Evolutionary conservation across 1,140 invertebrate species (phyloP), one percentile per base, ranked within the genome.

Genomic region (Pentalonia nigronervosa): DNA sequence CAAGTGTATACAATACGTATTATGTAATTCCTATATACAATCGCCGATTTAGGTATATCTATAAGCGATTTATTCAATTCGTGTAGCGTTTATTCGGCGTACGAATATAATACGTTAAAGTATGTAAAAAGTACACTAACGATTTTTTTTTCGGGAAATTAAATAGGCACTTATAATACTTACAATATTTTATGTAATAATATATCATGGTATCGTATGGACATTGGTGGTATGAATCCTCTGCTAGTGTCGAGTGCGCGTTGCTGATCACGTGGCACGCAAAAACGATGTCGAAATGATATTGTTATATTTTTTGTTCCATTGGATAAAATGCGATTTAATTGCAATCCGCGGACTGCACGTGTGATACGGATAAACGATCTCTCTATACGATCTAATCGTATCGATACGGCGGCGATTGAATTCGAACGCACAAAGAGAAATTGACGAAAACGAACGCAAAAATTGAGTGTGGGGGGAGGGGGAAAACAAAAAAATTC

Each of bases 321-420:
- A 53, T 88, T 88, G 87, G 87, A 88, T 88, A 88, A 88, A 53
- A 48, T 34, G 6, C n/a, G 87, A 50, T 76, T 30, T 76, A n/a
- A 76, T 41, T 50, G 17, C 36, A n/a, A 30, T 21, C 11, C 45
- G 84, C 45, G 45, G 25, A 86, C 4, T 20, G 45, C 47, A 87
- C 47, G 47, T 48, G 17, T 21, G 30, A 53, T 88, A 84, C 41
- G 21, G 36, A 76, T 25, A 88, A 88, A 88, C 87, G 87, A 88
- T 88, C 48, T 88, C 87, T 88, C 87, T 76, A 4, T 21, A 50
- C 21, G 20, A 47, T 53, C 87, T 11, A 17, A 88, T 48, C 47
- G 30, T 53, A 50, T 88, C 48, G 48, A 50, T 48, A 50, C 47
- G 48, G 47, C 47, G 14, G 14, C 17, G 86, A 88, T 88, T 50